phyloP scores from a whole-genome alignment of 92 coral and sea anemone genomes.

The Epizoanthus illoricatus region DNA sequence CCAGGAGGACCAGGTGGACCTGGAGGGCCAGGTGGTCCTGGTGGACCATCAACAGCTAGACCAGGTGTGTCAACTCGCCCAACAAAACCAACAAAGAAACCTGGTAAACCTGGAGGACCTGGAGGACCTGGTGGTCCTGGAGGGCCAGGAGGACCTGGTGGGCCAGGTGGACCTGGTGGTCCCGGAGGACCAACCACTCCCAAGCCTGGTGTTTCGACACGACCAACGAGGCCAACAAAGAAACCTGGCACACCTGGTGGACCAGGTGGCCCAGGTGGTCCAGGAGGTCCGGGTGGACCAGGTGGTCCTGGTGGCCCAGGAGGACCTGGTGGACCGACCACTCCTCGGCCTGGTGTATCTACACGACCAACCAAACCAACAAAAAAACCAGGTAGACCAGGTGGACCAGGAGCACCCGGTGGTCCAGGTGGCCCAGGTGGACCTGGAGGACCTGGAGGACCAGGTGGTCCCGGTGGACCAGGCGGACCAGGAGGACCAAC shows the following conservation, averaged over 20 bases:
- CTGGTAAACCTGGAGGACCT: conserved; percentile 71
- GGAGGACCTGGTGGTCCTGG: conserved; percentile 90
- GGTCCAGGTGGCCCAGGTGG: conserved; percentile 78
- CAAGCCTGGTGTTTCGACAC: conserved; percentile 39
- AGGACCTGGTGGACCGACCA: conserved; percentile 64
- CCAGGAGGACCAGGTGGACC: conserved; percentile 75
- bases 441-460: conserved; percentile 68
- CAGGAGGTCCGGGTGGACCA: conserved; percentile 86
- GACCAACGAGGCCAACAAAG: conserved; percentile 48
- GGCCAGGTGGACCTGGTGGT: conserved; percentile 79
- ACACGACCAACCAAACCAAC: conserved; percentile 74
- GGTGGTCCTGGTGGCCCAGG: conserved; percentile 79
- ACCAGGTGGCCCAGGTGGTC: conserved; percentile 83
- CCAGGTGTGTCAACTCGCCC: conserved; percentile 69
- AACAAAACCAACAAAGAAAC: conserved; percentile 62
- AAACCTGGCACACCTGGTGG: conserved; percentile 73
- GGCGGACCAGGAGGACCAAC: conserved; percentile 71
- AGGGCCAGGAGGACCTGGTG: conserved; percentile 84
- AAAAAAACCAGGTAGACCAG: conserved; percentile 33
- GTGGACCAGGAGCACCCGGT: conserved; percentile 59
- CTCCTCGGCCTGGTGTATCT: conserved; percentile 43
- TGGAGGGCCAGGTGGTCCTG: conserved; percentile 87
- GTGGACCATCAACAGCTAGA: conserved; percentile 64
- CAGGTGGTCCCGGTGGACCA: conserved; percentile 81
- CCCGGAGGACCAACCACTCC: conserved; percentile 71